Evolutionary conservation across 2,797 vertebrate species (phyloP).

Genomic region (Gymnoscopelus microlampas): DNA sequence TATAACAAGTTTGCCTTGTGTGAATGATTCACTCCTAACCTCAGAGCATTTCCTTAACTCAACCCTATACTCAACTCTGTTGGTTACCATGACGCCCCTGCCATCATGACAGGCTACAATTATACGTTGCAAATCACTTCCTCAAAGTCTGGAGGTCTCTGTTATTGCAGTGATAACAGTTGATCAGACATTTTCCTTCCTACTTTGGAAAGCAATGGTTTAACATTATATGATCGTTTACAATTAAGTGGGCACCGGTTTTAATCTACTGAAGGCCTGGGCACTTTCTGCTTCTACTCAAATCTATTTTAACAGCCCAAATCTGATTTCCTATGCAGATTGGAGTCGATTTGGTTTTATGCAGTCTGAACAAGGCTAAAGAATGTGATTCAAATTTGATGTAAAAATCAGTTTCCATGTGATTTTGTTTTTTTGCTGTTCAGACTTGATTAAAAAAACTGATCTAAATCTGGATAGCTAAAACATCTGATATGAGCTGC

Average conservation of each 20-base stretch:
- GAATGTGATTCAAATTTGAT: no score
- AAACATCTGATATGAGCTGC: no score
- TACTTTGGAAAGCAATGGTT: neutral
- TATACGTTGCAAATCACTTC: conserved; percentile 46
- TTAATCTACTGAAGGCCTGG: neutral
- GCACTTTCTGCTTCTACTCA: neutral
- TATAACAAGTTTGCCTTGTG: conserved; percentile 7
- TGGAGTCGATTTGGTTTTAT: no score
- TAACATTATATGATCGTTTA: conserved; percentile 2
- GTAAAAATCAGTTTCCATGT: no score
- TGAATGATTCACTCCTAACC: conserved; percentile 17
- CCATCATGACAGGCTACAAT: conserved; percentile 46
- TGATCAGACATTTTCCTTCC: conserved; percentile 2
- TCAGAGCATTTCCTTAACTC: conserved; percentile 12
- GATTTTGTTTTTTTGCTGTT: no score
- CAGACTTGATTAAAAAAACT: no score
- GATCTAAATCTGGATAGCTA: no score
- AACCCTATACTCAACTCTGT: conserved; percentile 27
- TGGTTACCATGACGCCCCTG: conserved; percentile 52
- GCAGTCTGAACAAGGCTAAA: no score
- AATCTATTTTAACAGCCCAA: neutral
- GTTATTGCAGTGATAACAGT: conserved; percentile 16
- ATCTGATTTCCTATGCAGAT: no score
- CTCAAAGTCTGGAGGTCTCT: conserved; percentile 31
- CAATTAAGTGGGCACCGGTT: neutral